phyloP scores from a whole-genome alignment of 2,113 vertebrate genomes.

The Siniperca knerii region DNA sequence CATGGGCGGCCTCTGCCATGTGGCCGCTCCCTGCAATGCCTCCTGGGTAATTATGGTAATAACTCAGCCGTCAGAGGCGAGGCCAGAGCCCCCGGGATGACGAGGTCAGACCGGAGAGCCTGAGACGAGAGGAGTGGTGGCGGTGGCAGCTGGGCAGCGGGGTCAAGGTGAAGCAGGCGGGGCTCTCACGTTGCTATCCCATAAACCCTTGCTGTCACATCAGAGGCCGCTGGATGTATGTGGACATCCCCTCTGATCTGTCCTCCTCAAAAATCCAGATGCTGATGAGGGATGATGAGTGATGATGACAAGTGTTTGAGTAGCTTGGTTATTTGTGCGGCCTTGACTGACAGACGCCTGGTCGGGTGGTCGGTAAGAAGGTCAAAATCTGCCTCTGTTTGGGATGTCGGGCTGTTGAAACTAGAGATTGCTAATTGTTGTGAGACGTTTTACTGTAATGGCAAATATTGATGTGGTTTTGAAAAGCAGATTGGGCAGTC shows the following conservation, averaged over 20 bases:
- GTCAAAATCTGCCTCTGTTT: constrained; percentile 48
- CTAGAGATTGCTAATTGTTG: constrained; percentile 27
- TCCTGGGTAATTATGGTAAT: constrained; percentile 84
- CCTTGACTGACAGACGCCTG: constrained; percentile 49
- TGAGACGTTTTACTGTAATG: constrained; percentile 10
- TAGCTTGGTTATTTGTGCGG: constrained; percentile 46
- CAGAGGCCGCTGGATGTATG: constrained; percentile 74
- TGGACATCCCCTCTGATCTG: constrained; percentile 62
- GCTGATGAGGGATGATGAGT: constrained; percentile 78
- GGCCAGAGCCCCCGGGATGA: constrained; percentile 76
- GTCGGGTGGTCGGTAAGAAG: constrained; percentile 26
- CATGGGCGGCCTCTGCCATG: constrained; percentile 75
- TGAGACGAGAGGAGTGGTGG: constrained; percentile 44
- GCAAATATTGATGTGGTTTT: constrained; percentile 36
- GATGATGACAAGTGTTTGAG: constrained; percentile 75
- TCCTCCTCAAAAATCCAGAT: constrained; percentile 71
- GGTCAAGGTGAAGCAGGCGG: constrained; percentile 73
- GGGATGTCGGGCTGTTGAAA: neutral
- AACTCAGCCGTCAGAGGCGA: constrained; percentile 81
- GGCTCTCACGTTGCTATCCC: constrained; percentile 39
- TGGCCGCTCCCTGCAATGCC: constrained; percentile 72
- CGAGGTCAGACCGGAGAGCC: constrained; percentile 75
- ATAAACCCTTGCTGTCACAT: constrained; percentile 79
- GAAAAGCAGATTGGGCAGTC: constrained; percentile 25
- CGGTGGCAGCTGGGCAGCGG: constrained; percentile 17